Percentiles rank a stretch among this genome's conserved stretches.
Evolutionary conservation across 1,140 invertebrate species (phyloP).

Genomic region (Papilio xuthus): DNA sequence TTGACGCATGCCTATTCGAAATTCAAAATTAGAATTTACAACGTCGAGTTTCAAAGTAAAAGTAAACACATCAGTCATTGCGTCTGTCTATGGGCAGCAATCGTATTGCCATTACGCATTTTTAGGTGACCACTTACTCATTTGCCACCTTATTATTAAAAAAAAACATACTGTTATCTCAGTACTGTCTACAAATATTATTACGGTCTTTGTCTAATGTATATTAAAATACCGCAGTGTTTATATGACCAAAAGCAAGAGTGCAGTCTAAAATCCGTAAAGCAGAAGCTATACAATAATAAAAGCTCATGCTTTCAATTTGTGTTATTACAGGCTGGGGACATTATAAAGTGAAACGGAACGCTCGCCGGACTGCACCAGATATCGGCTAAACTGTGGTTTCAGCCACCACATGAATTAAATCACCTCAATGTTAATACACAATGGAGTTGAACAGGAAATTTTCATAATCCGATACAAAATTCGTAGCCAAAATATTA

Average conservation of each 20-base stretch:
- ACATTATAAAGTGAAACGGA: slow-evolving; percentile 49
- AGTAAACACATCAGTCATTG: no score
- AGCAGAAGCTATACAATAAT: slow-evolving; percentile 44
- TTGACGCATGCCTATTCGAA: no score
- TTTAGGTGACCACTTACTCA: no score
- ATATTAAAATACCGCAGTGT: slow-evolving; percentile 1
- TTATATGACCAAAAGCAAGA: background rate
- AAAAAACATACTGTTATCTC: no score
- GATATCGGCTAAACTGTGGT: slow-evolving; percentile 60
- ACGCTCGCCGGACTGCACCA: slow-evolving; percentile 44
- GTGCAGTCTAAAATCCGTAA: slow-evolving; percentile 31
- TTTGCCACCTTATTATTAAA: no score
- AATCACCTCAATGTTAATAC: slow-evolving; percentile 40
- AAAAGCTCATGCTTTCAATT: slow-evolving; percentile 48
- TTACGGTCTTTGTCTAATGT: slow-evolving; percentile 30
- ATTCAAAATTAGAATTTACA: no score
- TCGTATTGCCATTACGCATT: no score
- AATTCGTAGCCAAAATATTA: slow-evolving; percentile 5
- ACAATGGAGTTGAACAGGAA: slow-evolving; percentile 33
- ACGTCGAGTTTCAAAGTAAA: no score
- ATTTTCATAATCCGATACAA: slow-evolving; percentile 32
- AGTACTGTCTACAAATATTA: no score
- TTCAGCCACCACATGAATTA: slow-evolving; percentile 59
- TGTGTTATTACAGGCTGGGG: slow-evolving; percentile 52
- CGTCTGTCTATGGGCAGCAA: no score